Evolutionary conservation across 1,140 invertebrate species (phyloP).

Genomic region (Drosophila saltans): DNA sequence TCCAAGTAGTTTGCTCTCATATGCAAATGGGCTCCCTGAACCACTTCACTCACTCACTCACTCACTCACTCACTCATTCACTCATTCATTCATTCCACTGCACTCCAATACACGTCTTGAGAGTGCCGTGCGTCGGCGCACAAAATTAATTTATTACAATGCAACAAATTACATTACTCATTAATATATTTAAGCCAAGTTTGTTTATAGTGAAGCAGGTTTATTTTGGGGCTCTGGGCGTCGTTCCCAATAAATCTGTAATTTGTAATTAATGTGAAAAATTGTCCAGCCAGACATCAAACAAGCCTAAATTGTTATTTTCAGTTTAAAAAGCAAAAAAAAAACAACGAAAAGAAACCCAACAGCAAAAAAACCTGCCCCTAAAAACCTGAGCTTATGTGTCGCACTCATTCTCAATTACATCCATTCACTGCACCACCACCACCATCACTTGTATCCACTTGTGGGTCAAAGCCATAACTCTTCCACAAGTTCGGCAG

Average conservation of each 20-base stretch:
- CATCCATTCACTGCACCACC: neutral
- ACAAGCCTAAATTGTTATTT: slow-evolving; percentile 81
- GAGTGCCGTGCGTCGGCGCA: slow-evolving; percentile 59
- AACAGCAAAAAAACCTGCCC: slow-evolving; percentile 39
- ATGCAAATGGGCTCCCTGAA: slow-evolving; percentile 64
- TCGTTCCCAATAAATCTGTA: slow-evolving; percentile 82
- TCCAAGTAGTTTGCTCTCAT: slow-evolving; percentile 68
- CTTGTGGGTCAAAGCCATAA: slow-evolving; percentile 79
- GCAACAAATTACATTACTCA: slow-evolving; percentile 80
- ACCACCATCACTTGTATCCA: neutral
- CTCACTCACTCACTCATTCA: slow-evolving; percentile 18
- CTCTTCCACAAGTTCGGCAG: slow-evolving; percentile 75
- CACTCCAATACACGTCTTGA: neutral
- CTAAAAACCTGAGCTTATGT: slow-evolving; percentile 24
- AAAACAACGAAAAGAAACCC: neutral
- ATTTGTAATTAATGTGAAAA: slow-evolving; percentile 83
- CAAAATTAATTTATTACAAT: slow-evolving; percentile 82
- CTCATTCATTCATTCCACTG: slow-evolving; percentile 30
- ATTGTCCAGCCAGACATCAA: slow-evolving; percentile 70
- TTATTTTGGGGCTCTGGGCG: slow-evolving; percentile 37
- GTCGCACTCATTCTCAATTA: slow-evolving; percentile 30
- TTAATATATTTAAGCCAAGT: slow-evolving; percentile 78
- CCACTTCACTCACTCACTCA: slow-evolving; percentile 35
- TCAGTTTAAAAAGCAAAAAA: slow-evolving; percentile 54
- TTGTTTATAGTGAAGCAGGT: slow-evolving; percentile 37